These are phyloP conservation scores for Andrena bucephala DNA, from an alignment of 2,888 invertebrate species.

Conservation along the genomic window DNA sequence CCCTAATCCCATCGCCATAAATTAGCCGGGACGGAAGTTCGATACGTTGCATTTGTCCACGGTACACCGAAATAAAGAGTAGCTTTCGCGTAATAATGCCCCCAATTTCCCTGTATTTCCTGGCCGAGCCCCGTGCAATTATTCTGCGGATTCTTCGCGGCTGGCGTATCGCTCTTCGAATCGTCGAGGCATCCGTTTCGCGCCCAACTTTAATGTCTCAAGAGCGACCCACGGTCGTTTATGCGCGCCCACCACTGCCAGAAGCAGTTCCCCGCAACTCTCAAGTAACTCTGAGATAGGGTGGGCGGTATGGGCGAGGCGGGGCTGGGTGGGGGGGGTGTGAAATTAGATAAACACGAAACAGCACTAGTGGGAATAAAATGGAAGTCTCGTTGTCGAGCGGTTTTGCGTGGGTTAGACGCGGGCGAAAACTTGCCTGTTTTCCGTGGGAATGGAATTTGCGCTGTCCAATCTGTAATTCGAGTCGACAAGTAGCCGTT, in stretches of 20 bases:
- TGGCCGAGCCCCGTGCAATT: conserved; percentile 26
- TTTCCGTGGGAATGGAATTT: conserved; percentile 21
- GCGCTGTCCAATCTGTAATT: conserved; percentile 32
- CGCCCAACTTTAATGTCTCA: conserved; percentile 9
- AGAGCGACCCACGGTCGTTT: conserved; percentile 24
- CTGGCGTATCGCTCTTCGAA: conserved; percentile 9
- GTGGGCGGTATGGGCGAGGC: too few relatives aligned
- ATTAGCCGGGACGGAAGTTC: conserved; percentile 80
- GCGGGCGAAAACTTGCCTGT: conserved; percentile 31
- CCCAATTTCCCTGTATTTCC: conserved; percentile 22
- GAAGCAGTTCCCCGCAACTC: conserved; percentile 44
- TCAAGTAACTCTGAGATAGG: conserved; percentile 26
- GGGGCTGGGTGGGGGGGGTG: background rate
- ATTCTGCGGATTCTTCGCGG: conserved; percentile 17
- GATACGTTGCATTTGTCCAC: conserved; percentile 79
- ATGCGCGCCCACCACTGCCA: conserved; percentile 1
- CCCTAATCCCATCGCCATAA: conserved; percentile 81
- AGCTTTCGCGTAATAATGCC: conserved; percentile 56
- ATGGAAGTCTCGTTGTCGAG: conserved; percentile 31
- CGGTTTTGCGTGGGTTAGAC: conserved; percentile 17
- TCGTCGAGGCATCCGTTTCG: background rate
- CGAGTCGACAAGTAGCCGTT: background rate
- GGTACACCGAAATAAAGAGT: conserved; percentile 71
- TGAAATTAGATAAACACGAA: conserved; percentile 55
- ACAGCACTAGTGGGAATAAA: conserved; percentile 23